Base-by-base conservation (phyloP, 2,113 vertebrate genomes). In the Sinocyclocheilus anshuiensis region DNA sequence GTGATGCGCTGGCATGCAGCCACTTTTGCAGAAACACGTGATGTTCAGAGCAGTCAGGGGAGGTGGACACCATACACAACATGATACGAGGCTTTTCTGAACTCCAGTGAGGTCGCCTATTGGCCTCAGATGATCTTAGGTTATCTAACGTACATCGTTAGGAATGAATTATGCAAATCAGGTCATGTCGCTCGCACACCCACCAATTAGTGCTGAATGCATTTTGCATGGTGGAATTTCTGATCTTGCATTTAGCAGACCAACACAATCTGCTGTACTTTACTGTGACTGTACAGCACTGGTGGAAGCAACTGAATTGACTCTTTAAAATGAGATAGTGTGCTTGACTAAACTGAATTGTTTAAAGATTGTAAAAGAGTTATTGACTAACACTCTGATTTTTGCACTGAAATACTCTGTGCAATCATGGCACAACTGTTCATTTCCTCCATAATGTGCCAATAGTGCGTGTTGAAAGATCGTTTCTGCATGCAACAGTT, bases 1-100 rank as follows among this genome's bases (percentile, higher is more conserved):
- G 26, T 9, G 53, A 85, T 36, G 69, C 67, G 65, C 74, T 83
- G 86, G 88, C 80, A 55, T 1, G 1, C 42, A 16, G 61, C 78
- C 77, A 89, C 26, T 3, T 1, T n/a, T 24, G 3, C 55, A 81
- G 75, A 75, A 59, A 83, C 77, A 77, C 39, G 42, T 18, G n/a
- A 55, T 42, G 24, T 36, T 79, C 42, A 59, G 7, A 33, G 22
- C 48, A 77, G 61, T 86, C 74, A 77, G n/a, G 29, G 10, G 13
- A 76, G 87, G 87, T 82, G 42, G 65, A 76, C 71, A 45, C 20
- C 11, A 13, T 63, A 57, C 77, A 12, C 59, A 29, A 12, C 24
- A 15, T 29, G 59, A 29, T 33, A 61, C 29, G 20, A 13, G 8
- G 39, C 39, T 65, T 29, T 29, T 29, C 24, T 50, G 22, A 63